phyloP scores from a whole-genome alignment of 2,888 invertebrate species.

The Leptinotarsa peninsularis region DNA sequence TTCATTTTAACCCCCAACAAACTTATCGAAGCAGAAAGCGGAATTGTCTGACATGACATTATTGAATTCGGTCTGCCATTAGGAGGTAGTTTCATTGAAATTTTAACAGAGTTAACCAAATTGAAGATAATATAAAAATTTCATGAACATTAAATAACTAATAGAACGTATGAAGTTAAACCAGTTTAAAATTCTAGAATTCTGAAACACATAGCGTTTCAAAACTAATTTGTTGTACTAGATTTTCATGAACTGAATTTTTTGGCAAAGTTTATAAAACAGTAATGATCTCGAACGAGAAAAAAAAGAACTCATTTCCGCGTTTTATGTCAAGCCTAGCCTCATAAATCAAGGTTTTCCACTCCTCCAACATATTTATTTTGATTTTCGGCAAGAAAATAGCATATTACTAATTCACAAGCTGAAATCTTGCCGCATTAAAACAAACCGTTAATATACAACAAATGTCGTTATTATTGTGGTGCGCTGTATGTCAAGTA shows the following conservation, averaged over 20 bases:
- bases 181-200: too few relatives aligned
- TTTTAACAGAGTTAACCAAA: too few relatives aligned
- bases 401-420: background rate
- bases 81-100: too few relatives aligned
- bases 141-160: too few relatives aligned
- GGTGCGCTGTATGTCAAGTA: constrained; percentile 6
- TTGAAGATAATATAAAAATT: too few relatives aligned
- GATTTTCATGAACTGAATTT: background rate
- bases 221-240: background rate
- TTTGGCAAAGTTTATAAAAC: background rate
- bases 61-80: too few relatives aligned
- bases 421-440: background rate
- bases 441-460: background rate
- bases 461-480: background rate
- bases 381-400: background rate
- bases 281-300: background rate
- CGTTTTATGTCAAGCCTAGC: background rate
- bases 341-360: background rate
- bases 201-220: too few relatives aligned
- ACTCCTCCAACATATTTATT: constrained; percentile 1
- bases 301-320: background rate
- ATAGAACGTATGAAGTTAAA: too few relatives aligned
- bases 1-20: too few relatives aligned
- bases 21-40: too few relatives aligned
- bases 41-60: too few relatives aligned